These are phyloP conservation scores for Ostrea denselamellosa DNA, from an alignment of 1,140 invertebrate genomes.

Conservation along the genomic window DNA sequence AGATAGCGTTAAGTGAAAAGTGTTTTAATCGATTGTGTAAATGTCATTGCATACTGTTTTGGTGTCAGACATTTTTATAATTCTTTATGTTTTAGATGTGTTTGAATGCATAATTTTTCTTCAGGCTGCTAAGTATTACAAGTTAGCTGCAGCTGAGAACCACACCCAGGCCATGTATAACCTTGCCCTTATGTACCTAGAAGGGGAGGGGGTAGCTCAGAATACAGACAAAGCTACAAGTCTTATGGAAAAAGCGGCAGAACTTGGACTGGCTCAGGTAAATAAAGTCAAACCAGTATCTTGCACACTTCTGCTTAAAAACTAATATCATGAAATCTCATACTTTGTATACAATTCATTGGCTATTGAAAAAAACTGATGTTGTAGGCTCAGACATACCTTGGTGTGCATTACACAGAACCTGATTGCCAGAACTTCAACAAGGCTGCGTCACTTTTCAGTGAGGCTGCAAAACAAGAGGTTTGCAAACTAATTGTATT, in stretches of 20 bases:
- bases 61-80: no score
- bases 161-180: slow-evolving; percentile 74
- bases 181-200: slow-evolving; percentile 70
- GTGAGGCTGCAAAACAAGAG: slow-evolving; percentile 69
- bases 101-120: slow-evolving; percentile 28
- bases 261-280: slow-evolving; percentile 71
- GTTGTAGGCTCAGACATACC: slow-evolving; percentile 72
- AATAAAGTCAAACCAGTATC: not conserved
- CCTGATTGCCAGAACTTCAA: slow-evolving; percentile 59
- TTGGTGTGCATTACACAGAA: slow-evolving; percentile 71
- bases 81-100: no score
- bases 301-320: not conserved
- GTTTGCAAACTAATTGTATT: slow-evolving; percentile 51
- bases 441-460: slow-evolving; percentile 68
- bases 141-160: slow-evolving; percentile 67
- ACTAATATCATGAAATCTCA: not conserved
- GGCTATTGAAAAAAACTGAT: not conserved
- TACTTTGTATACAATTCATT: not conserved
- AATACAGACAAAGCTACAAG: slow-evolving; percentile 62
- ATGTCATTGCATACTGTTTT: no score
- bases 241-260: slow-evolving; percentile 70
- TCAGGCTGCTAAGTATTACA: slow-evolving; percentile 69
- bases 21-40: no score
- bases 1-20: no score
- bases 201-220: slow-evolving; percentile 65